Evolutionary conservation across 2,113 vertebrate species (phyloP).

Genomic region (Malurus melanocephalus): DNA sequence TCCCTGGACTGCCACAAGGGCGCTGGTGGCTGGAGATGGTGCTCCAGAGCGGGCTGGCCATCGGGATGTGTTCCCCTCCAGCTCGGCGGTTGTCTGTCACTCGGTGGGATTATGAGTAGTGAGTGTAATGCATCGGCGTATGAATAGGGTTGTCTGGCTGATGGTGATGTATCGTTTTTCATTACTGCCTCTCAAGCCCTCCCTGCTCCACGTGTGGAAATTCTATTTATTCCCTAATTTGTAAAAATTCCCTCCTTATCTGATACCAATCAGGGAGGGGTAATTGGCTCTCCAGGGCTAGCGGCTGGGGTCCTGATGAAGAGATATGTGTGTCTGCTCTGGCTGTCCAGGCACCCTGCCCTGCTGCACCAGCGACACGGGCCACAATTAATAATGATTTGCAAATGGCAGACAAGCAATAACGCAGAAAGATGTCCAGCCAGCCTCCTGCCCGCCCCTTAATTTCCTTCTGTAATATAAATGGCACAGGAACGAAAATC

Average conservation of each 20-base stretch:
- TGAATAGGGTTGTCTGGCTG: slow-evolving; percentile 97
- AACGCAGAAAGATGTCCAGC: slow-evolving; percentile 86
- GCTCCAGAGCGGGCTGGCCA: rapidly evolving
- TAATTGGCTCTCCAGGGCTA: slow-evolving; percentile 94
- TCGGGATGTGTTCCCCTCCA: not conserved
- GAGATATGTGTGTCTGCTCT: slow-evolving; percentile 90
- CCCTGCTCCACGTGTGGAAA: slow-evolving; percentile 94
- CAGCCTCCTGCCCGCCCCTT: slow-evolving; percentile 78
- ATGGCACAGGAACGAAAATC: slow-evolving; percentile 80
- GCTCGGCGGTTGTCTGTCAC: slow-evolving; percentile 75
- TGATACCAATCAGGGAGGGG: slow-evolving; percentile 97
- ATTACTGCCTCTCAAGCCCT: slow-evolving; percentile 95
- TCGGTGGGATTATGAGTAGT: slow-evolving; percentile 90
- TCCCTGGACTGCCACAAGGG: not conserved
- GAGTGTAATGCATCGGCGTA: slow-evolving; percentile 92
- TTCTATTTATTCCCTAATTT: slow-evolving; percentile 99
- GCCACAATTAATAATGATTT: slow-evolving; percentile 96
- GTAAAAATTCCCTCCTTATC: slow-evolving; percentile 95
- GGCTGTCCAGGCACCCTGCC: slow-evolving; percentile 76
- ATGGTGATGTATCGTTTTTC: slow-evolving; percentile 99
- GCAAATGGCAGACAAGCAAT: slow-evolving; percentile 91
- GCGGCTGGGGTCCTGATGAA: slow-evolving; percentile 93
- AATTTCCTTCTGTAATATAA: slow-evolving; percentile 84
- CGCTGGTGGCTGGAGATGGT: not conserved
- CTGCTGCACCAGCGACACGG: slow-evolving; percentile 73